Base-by-base conservation (phyloP, 2,888 invertebrate species). In the Neria commutata region DNA sequence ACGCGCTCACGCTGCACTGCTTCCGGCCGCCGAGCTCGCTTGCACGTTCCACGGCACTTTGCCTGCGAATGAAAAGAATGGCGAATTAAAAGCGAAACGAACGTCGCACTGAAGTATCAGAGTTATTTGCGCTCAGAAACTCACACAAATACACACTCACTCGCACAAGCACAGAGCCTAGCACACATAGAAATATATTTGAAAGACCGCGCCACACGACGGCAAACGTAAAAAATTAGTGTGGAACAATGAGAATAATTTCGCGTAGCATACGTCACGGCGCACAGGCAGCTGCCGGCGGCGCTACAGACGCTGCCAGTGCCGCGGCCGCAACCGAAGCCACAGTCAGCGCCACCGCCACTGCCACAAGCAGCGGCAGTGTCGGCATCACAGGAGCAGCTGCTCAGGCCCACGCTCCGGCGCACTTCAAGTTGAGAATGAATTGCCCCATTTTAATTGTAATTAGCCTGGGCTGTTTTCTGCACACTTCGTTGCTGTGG, bases 391-490 rank as follows among this genome's bases (percentile, higher is more conserved):
- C n/a, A n/a, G n/a, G n/a, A n/a, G n/a, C n/a, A n/a, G 10, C 61
- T 26, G 26, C 40, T 21, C 42, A 23, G 19, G 49, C 54, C 19
- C 52, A 37, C n/a, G 59, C 42, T n/a, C n/a, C n/a, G n/a, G n/a
- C 58, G 24, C 47, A 56, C 42, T 17, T 45, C 37, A 50, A 56
- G 61, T 65, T 67, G 66, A 76, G 71, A 72, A 73, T 77, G 78
- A 76, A 79, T 75, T 74, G 79, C 68, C 78, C 79, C 72, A 76
- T 79, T 77, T 76, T 77, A 74, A 76, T 79, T 71, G 73, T 77
- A 79, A 80, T 80, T 81, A 80, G 77, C 76, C 76, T 81, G 61
- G 75, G 75, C 66, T 80, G 79, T 70, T 69, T 80, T 72, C 67
- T 80, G 66, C 77, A 78, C 71, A 74, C 76, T 59, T 69, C 69